Evolutionary conservation across 1,140 invertebrate species (phyloP), one percentile per base, ranked within the genome.

Genomic region (Rhynchophorus ferrugineus): DNA sequence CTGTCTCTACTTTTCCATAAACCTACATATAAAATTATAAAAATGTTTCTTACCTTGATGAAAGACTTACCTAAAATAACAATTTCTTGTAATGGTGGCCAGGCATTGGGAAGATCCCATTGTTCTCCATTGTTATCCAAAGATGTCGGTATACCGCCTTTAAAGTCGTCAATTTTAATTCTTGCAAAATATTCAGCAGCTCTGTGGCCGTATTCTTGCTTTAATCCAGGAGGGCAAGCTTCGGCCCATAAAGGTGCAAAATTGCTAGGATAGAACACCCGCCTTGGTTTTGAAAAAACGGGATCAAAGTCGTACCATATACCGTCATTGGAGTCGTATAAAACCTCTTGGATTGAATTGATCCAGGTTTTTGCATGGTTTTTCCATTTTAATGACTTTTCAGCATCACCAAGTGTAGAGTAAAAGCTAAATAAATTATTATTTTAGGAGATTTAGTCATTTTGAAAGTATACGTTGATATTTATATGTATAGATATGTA

Each of bases 31-130:
- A 19, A 6, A 38, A 7, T 45, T 13, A 16, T n/a, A 6, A 35
- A 9, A 18, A n/a, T 50, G 18, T 34, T 1, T 14, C 29, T 6
- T 29, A 29, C 24, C 24, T n/a, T 29, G 24, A 29, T 29, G 24
- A 1, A 22, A 35, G 9, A 33, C 20, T 44, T 50, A n/a, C 83
- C 81, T 21, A 59, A 77, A 13, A 92, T 82, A 6, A 85, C 65
- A 19, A 91, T 80, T 53, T 87, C 82, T 59, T 93, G 87, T 6
- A 89, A 71, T n/a, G 89, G 89, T 29, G 88, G 79, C 91, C 90
- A 94, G 0, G 84, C 87, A 65, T 93, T 92, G 0, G 91, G 90
- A 57, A 80, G 85, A 65, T 95, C 91, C 91, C 91, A 95, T 69
- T 93, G 90, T 69, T 94, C 83, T 6, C 82, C 81, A 11, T 81